A percentile compares a stretch with the other conserved stretches of the same genome.
Evolutionary conservation across 2,888 invertebrate genomes (phyloP).

Genomic region (Junonia oenone): DNA sequence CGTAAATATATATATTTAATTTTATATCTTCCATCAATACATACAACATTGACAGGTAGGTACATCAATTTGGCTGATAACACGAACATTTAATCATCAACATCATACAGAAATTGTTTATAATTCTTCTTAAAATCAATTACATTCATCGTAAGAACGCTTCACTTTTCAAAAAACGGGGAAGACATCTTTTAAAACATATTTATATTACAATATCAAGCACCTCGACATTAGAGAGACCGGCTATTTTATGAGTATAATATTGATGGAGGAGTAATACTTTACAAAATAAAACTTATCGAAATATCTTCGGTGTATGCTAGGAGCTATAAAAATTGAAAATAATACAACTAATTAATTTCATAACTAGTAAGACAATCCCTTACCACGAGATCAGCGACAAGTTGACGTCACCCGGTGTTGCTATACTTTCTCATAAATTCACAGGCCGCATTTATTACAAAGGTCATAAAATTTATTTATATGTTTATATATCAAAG

Average conservation of each 20-base stretch:
- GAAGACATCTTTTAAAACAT: constrained; percentile 67
- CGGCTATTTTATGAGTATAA: constrained; percentile 49
- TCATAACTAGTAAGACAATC: constrained; percentile 79
- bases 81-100: constrained; percentile 22
- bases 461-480: constrained; percentile 21
- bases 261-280: constrained; percentile 78
- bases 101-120: constrained; percentile 34
- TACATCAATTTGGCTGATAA: constrained; percentile 58
- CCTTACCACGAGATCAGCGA: constrained; percentile 80
- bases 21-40: constrained; percentile 81
- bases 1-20: constrained; percentile 80
- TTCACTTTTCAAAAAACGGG: constrained; percentile 37
- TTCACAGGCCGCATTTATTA: constrained; percentile 9
- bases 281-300: constrained; percentile 80
- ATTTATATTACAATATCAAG: constrained; percentile 44
- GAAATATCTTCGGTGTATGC: constrained; percentile 80
- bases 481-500: constrained; percentile 30
- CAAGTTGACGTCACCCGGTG: constrained; percentile 64
- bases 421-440: constrained; percentile 36
- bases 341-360: constrained; percentile 80
- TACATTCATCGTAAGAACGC: constrained; percentile 6
- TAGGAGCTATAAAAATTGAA: constrained; percentile 80
- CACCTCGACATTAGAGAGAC: constrained; percentile 38
- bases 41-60: constrained; percentile 71
- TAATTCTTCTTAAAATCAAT: constrained; percentile 21